These are phyloP conservation scores for Aphelenchoides avenae DNA, from an alignment of 1,140 invertebrate species.

Conservation along the genomic window DNA sequence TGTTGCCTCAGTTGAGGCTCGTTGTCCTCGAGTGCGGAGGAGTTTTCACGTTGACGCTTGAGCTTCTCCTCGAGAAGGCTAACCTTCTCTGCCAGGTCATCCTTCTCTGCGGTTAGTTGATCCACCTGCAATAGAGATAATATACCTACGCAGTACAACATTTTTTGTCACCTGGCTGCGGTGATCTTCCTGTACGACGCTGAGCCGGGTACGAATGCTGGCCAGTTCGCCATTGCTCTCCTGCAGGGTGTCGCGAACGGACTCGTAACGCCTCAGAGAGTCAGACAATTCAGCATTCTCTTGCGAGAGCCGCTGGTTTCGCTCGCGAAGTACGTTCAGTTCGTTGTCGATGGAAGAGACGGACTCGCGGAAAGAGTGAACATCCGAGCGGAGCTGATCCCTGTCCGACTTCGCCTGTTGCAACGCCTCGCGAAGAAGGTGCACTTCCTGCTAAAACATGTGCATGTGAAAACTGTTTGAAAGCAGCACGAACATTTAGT, in stretches of 20 bases:
- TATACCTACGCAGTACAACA: not conserved
- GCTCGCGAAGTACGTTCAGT: slow-evolving; percentile 5
- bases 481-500: not conserved
- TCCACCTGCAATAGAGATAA: slow-evolving; percentile 4
- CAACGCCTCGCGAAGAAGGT: slow-evolving; percentile 12
- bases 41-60: too few relatives aligned
- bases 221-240: slow-evolving; percentile 2
- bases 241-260: slow-evolving; percentile 7
- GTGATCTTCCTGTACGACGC: slow-evolving; percentile 3
- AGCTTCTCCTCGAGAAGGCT: not conserved
- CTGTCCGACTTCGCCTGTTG: slow-evolving; percentile 14
- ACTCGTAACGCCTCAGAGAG: not conserved
- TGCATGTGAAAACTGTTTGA: not conserved
- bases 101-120: not conserved
- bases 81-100: not conserved
- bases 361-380: slow-evolving; percentile 23
- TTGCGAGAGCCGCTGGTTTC: slow-evolving; percentile 6
- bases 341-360: slow-evolving; percentile 5
- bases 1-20: too few relatives aligned
- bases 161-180: slow-evolving; percentile 1
- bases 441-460: slow-evolving; percentile 16
- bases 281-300: slow-evolving; percentile 7
- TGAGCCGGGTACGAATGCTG: slow-evolving; percentile 1
- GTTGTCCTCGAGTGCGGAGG: too few relatives aligned
- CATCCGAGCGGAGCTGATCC: slow-evolving; percentile 10